Conservation (phyloP, 1,140 invertebrate species). For the Lethrus apterus region DNA sequence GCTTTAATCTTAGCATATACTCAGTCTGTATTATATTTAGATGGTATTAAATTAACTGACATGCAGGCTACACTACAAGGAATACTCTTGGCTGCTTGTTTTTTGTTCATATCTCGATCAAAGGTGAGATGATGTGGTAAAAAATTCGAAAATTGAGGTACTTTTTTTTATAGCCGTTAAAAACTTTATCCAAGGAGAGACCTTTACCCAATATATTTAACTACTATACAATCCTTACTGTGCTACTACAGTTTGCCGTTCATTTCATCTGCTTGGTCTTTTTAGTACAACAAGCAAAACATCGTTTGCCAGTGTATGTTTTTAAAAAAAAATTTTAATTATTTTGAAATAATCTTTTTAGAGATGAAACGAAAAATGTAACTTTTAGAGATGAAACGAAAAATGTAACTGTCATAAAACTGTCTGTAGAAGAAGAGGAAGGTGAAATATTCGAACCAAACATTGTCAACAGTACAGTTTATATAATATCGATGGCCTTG, state of each 20-base stretch:
- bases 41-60: slow-evolving; percentile 97
- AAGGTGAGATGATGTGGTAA: slow-evolving; percentile 64
- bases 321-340: background rate
- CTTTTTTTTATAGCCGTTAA: slow-evolving; percentile 70
- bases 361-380: slow-evolving; percentile 1
- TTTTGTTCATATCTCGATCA: slow-evolving; percentile 96
- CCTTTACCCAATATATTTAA: slow-evolving; percentile 99
- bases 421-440: slow-evolving; percentile 57
- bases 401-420: slow-evolving; percentile 17
- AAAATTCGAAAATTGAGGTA: no score
- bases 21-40: slow-evolving; percentile 96
- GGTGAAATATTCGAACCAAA: slow-evolving; percentile 87
- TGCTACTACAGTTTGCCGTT: slow-evolving; percentile 89
- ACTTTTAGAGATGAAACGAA: slow-evolving; percentile 24
- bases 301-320: slow-evolving; percentile 59
- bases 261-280: slow-evolving; percentile 91
- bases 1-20: slow-evolving; percentile 96
- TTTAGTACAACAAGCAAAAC: slow-evolving; percentile 73
- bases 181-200: slow-evolving; percentile 84
- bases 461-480: slow-evolving; percentile 95
- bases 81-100: slow-evolving; percentile 88
- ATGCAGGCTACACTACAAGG: slow-evolving; percentile 95
- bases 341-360: slow-evolving; percentile 7
- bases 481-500: slow-evolving; percentile 94
- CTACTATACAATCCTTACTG: slow-evolving; percentile 92